These are phyloP conservation scores for Mythimna loreyi DNA, from an alignment of 2,888 invertebrate species.

Conservation along the genomic window DNA sequence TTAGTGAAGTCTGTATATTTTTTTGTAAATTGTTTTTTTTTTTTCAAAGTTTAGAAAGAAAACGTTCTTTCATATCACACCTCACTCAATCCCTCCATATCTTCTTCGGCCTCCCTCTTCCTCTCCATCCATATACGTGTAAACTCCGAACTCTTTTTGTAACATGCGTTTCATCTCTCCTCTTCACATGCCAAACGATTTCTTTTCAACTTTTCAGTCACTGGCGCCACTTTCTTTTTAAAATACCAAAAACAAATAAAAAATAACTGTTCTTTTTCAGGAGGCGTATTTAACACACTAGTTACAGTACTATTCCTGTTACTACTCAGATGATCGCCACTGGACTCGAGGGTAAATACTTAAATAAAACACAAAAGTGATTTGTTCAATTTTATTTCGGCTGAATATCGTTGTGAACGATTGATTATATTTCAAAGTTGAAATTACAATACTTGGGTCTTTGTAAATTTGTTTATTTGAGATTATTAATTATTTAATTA, in stretches of 20 bases:
- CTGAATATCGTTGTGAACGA: slow-evolving; percentile 77
- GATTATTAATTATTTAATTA: not conserved
- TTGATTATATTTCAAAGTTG: slow-evolving; percentile 54
- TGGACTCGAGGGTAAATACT: slow-evolving; percentile 53
- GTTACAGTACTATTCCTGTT: slow-evolving; percentile 11
- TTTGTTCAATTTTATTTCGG: slow-evolving; percentile 78
- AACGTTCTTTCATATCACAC: too few species aligned
- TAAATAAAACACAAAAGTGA: slow-evolving; percentile 74
- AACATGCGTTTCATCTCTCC: too few species aligned
- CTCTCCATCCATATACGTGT: too few species aligned
- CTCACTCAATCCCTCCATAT: too few species aligned
- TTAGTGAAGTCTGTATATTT: too few species aligned
- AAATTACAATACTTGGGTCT: slow-evolving; percentile 36
- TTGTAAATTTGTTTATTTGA: not conserved
- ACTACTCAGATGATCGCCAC: slow-evolving; percentile 45
- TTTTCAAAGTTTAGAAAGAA: too few species aligned
- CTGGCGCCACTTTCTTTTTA: too few species aligned
- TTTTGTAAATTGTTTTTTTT: too few species aligned
- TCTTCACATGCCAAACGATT: too few species aligned
- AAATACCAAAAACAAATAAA: not conserved
- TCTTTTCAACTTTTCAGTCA: too few species aligned
- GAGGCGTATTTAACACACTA: slow-evolving; percentile 1
- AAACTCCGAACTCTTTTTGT: too few species aligned
- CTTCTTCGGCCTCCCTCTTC: too few species aligned
- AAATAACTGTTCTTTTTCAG: slow-evolving; percentile 34